Base-by-base conservation (phyloP, 2,113 vertebrate species). In the Seriola dumerili region DNA sequence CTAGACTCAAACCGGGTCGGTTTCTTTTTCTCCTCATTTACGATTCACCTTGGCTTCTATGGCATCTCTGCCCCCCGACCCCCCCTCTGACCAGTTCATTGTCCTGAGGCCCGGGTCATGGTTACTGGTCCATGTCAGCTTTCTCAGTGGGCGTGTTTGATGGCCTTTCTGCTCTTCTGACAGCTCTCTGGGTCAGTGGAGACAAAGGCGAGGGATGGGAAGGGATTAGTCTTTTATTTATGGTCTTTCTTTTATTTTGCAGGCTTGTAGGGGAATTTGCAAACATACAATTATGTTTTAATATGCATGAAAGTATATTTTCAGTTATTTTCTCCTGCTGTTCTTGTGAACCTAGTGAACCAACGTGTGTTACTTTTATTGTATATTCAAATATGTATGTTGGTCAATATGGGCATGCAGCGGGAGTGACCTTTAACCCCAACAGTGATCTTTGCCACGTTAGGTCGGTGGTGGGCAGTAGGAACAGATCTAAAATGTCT, bases 401-500 rank as follows among this genome's bases (percentile, higher is more conserved):
- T 1, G 17, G 70, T 69, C 88, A 76, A 25, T 70, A 63, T 67
- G 72, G 72, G 23, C 63, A 71, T 76, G 75, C 73, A 78, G 40
- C 82, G 68, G 85, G 70, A 76, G 10, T 59, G 75, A 92, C 86
- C 89, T 86, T 85, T 86, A 65, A 90, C 89, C 80, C 40, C 23
- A 55, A 89, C 81, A 57, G 78, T 63, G 81, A 88, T 87, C 90
- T 91, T 81, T 91, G 85, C 57, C 84, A 76, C 59, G 12, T 36
- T 48, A 77, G 84, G 85, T 85, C 61, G 25, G 67, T 81, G 38
- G 69, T 9, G 69, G 85, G 82, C 65, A 86, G 57, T 9, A 76
- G 63, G 68, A 93, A 92, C 91, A 88, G 91, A 93, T 93, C 82
- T 89, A 84, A 90, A 87, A 90, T 80, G 81, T 90, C 87, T 88